Percentiles rank a stretch among this genome's conserved stretches.
phyloP scores from a whole-genome alignment of 1,140 invertebrate genomes.

The Zaprionus gabonicus region DNA sequence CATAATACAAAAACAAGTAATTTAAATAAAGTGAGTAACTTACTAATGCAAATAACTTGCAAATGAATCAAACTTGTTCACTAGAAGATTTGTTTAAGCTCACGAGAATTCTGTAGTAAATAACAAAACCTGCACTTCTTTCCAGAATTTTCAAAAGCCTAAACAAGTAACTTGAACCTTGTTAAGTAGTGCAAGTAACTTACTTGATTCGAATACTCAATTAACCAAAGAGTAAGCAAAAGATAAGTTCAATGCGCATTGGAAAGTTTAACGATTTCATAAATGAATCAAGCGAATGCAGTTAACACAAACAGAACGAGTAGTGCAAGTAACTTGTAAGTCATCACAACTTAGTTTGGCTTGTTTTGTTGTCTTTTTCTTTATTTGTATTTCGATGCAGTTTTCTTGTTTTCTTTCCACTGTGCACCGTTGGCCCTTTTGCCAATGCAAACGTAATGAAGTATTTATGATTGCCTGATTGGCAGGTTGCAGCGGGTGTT shows the following conservation, averaged over 20 bases:
- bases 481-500: slow-evolving; percentile 61
- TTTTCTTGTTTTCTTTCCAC: not conserved
- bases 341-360: not conserved
- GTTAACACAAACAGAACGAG: no score
- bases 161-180: not conserved
- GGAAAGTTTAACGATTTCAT: no score
- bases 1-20: not conserved
- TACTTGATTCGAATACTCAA: not conserved
- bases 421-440: slow-evolving; percentile 20
- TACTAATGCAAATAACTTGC: not conserved
- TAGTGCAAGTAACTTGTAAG: not conserved
- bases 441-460: slow-evolving; percentile 62
- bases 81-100: not conserved
- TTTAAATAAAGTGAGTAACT: not conserved
- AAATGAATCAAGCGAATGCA: no score
- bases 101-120: not conserved
- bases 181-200: not conserved
- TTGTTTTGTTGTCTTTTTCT: not conserved
- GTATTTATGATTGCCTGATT: slow-evolving; percentile 71
- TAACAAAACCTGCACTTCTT: not conserved
- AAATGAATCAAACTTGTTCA: not conserved
- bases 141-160: not conserved
- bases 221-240: not conserved
- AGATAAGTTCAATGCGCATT: not conserved
- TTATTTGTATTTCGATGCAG: not conserved